Percentiles rank a stretch among this genome's conserved stretches.
Conservation (phyloP, 2,888 invertebrate species). For the Rutpela maculata region DNA sequence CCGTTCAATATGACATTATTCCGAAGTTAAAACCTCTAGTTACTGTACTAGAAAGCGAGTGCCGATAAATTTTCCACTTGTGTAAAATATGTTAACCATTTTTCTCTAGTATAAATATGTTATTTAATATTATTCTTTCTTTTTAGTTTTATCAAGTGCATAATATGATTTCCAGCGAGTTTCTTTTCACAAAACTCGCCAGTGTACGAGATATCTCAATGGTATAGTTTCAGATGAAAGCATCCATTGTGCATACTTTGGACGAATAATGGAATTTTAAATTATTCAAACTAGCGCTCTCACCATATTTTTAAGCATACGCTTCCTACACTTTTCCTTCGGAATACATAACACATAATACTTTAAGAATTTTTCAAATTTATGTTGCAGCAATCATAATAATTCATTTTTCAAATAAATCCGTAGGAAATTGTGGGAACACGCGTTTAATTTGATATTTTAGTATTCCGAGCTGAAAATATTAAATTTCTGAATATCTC, state of each 20-base stretch:
- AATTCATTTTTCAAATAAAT: constrained; percentile 16
- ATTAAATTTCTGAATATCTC: not conserved
- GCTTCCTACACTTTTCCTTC: constrained; percentile 8
- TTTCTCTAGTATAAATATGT: too few relatives aligned
- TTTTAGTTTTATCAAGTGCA: not conserved
- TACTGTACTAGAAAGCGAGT: too few relatives aligned
- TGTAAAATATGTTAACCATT: too few relatives aligned
- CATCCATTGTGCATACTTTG: not conserved
- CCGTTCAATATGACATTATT: too few relatives aligned
- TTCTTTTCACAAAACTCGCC: not conserved
- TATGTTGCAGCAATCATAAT: constrained; percentile 12
- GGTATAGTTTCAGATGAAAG: constrained; percentile 24
- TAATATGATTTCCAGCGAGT: constrained; percentile 8
- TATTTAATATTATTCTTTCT: not conserved
- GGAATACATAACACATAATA: constrained; percentile 3
- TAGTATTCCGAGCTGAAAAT: not conserved
- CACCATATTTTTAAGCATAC: constrained; percentile 10
- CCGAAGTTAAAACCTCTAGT: too few relatives aligned
- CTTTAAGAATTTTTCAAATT: constrained; percentile 11
- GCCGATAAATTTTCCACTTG: too few relatives aligned
- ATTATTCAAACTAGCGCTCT: constrained; percentile 24
- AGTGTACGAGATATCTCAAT: not conserved
- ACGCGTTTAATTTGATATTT: constrained; percentile 5
- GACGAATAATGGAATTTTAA: constrained; percentile 29
- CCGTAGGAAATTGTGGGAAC: not conserved